Evolutionary conservation across 2,113 vertebrate genomes (phyloP).

Genomic region (Trachemys scripta): DNA sequence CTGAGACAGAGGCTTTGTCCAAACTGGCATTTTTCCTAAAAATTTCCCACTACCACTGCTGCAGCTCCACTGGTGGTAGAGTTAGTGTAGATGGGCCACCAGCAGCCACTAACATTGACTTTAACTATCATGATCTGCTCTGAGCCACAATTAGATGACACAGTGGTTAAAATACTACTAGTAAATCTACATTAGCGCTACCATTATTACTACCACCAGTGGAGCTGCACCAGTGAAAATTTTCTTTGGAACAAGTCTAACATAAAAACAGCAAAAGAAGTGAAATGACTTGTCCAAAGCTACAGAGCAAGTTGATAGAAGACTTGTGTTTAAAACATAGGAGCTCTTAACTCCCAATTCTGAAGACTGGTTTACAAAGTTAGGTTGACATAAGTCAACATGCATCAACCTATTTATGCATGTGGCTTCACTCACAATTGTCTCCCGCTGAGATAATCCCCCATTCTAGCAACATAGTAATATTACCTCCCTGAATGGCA

Average conservation of each 20-base stretch:
- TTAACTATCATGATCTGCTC: neutral
- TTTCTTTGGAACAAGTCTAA: constrained; percentile 17
- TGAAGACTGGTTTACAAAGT: neutral
- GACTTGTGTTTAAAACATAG: neutral
- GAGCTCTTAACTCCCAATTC: constrained; percentile 39
- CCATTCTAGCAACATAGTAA: neutral
- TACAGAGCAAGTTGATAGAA: neutral
- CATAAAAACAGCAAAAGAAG: constrained; percentile 3
- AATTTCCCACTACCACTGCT: neutral
- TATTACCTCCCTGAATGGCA: neutral
- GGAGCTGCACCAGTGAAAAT: neutral
- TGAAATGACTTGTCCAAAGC: neutral
- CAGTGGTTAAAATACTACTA: neutral
- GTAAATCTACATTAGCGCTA: neutral
- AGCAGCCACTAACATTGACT: neutral
- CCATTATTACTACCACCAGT: neutral
- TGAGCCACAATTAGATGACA: fast-evolving
- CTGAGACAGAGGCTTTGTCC: neutral
- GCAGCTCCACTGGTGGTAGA: neutral
- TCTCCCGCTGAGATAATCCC: neutral
- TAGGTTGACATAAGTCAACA: neutral
- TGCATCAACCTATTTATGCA: neutral
- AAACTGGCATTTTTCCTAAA: neutral
- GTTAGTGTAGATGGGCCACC: neutral
- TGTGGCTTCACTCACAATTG: neutral